These are phyloP conservation scores for Lacanobia wlatinum DNA, from an alignment of 2,888 invertebrate species.

Conservation along the genomic window DNA sequence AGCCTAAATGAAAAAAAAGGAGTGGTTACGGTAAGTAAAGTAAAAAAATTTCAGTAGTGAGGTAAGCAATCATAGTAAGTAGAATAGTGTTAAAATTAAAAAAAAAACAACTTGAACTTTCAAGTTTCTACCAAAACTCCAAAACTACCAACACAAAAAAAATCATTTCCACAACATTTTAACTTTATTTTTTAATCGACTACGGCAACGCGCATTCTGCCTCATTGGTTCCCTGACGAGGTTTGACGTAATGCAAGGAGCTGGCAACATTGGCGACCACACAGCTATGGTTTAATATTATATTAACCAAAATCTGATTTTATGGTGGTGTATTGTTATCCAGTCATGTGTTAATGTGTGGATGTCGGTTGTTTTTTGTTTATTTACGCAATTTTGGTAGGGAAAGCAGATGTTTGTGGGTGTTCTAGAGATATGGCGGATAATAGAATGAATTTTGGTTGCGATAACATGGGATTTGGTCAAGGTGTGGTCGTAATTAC, in stretches of 20 bases:
- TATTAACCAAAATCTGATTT: slow-evolving; percentile 85
- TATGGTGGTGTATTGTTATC: slow-evolving; percentile 79
- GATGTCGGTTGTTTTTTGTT: slow-evolving; percentile 43
- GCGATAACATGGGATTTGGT: not conserved
- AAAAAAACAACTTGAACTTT: too few species aligned
- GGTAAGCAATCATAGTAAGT: too few species aligned
- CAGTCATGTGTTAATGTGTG: slow-evolving; percentile 68
- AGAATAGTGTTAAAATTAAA: too few species aligned
- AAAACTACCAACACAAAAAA: slow-evolving; percentile 25
- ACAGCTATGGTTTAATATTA: slow-evolving; percentile 70
- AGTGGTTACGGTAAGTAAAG: too few species aligned
- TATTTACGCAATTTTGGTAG: slow-evolving; percentile 47
- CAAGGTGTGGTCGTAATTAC: slow-evolving; percentile 25
- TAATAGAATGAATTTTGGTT: not conserved
- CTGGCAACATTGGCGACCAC: slow-evolving; percentile 78
- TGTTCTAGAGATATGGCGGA: slow-evolving; percentile 28
- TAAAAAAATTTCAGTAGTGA: too few species aligned
- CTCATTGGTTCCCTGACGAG: slow-evolving; percentile 80
- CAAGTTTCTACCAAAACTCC: slow-evolving; percentile 2
- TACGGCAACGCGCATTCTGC: slow-evolving; percentile 74
- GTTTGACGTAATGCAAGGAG: slow-evolving; percentile 85
- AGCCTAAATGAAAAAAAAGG: too few species aligned
- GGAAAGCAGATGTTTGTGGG: slow-evolving; percentile 50
- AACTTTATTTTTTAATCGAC: slow-evolving; percentile 68
- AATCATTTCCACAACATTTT: slow-evolving; percentile 56